Evolutionary conservation across 2,888 invertebrate genomes (phyloP), one percentile per base, ranked within the genome.

Genomic region (Chloroclystis v-ata): DNA sequence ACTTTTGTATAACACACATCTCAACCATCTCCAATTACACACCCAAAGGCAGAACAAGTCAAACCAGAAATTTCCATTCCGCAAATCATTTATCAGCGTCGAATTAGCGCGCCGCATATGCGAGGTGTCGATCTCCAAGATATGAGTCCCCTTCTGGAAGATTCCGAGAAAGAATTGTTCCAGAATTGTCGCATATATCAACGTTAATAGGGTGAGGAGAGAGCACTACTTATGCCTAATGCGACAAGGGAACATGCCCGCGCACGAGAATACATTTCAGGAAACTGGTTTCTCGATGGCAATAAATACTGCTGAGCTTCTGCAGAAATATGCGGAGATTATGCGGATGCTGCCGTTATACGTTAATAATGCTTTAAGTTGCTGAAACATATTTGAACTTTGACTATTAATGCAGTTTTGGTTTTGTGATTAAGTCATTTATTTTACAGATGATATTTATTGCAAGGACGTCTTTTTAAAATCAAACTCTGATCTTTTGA

Each of bases 171-270:
- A 86, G 87, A 86, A 87, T 86, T 69, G 84, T 78, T 83, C 78
- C 82, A 86, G 87, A 86, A 87, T 86, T 70, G 84, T 78, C 84
- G 78, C 82, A 86, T 87, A 85, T 84, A 85, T 87, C 86, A 86
- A 78, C 54, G 78, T 86, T 87, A 87, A 87, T 86, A 86, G 87
- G 87, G 85, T 78, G 82, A 75, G 75, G 82, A 86, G 82, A 84
- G 80, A 85, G 82, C 82, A 87, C 85, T 87, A 82, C 87, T 86
- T 86, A 83, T 83, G 82, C 84, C 81, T 86, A 86, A 86, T 86
- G 86, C 79, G 85, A 85, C 83, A 83, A 77, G 85, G 85, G 78
- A 85, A 85, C 85, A 85, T 81, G 83, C 69, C 75, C 74, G 67
- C 72, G 75, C 73, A 75, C 73, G 65, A 73, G 78, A 76, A 78